Base-by-base conservation (phyloP, 2,113 vertebrate genomes). In the Galeopterus variegatus region DNA sequence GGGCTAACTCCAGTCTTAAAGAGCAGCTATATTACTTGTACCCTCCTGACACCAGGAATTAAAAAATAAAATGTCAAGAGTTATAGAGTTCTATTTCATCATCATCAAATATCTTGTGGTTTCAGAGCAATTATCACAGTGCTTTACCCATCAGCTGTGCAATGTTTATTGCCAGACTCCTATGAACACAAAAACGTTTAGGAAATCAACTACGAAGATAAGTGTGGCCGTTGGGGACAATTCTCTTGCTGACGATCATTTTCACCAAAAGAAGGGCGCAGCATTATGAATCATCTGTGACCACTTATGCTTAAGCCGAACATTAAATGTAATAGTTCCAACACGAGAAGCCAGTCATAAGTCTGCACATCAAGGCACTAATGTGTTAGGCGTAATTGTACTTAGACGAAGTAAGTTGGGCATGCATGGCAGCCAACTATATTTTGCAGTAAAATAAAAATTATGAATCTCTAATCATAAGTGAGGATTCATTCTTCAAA, bases 311-410 rank as follows among this genome's bases (percentile, higher is more conserved):
- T 98, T 98, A 98, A 98, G 98, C 94, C 75, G 97, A 87, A 92
- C 93, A 98, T 98, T 98, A 99, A 99, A 95, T 98, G 97, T 98
- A 99, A 99, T 98, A 96, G 90, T 97, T 98, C 97, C 83, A 21
- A 95, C 36, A 72, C 95, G 96, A 97, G 98, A 90, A 98, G 97
- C 98, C 97, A 98, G 94, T 45, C 89, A 28, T 88, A 90, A 96
- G 76, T 52, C 73, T 80, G 97, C 93, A 96, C 90, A 98, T 92
- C 89, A 93, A 98, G 94, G 97, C 97, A 97, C 96, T 98, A 98
- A 98, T 98, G 98, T 97, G 98, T 97, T 96, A 97, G 98, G 98
- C 95, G 67, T 48, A 98, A 98, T 96, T 96, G 95, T 98, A 93
- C 98, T 98, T 93, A 96, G 97, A 97, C 96, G 96, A 98, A 96